Base-by-base conservation (phyloP, 2,113 vertebrate species). In the Eublepharis macularius region DNA sequence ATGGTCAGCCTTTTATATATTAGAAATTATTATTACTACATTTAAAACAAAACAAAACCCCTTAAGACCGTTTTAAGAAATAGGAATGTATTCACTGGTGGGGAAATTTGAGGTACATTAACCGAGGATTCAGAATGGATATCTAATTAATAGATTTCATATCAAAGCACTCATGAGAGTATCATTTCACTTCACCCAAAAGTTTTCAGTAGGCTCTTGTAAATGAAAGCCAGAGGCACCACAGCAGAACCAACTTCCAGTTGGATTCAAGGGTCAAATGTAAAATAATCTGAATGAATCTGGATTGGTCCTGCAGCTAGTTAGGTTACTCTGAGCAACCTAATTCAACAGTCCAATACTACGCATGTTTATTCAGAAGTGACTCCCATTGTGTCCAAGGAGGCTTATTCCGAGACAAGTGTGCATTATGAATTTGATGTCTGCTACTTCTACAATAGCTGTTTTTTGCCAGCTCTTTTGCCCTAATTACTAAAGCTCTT, bases 101-200 rank as follows among this genome's bases (percentile, higher is more conserved):
- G 5, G 63, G 21, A 19, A 21, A 19, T 32, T 29, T 51, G 21
- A 79, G 81, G 78, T n/a, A 24, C 11, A 16, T 78, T 66, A 66
- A 1, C 11, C 57, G 68, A 11, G 0, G n/a, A 85, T 80, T 81
- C n/a, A 77, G 75, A 89, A 89, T 3, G 17, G 1, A 0, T 17
- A 34, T 34, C 87, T 92, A 65, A 87, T 77, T 78, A 84, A 69
- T 29, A 36, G 9, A 54, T 0, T n/a, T 69, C 66, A 80, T 66
- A 81, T 51, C 45, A 51, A 51, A 70, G 34, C 39, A 76, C 34
- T 69, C 19, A 77, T 82, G 84, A 88, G 75, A 39, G 34, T 9
- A 76, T 92, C 16, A 76, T 78, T 65, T 69, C 77, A 84, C 86
- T 36, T 88, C 77, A 24, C 74, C 24, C 24, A n/a, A 66, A 83